Base-by-base conservation (phyloP, 2,113 vertebrate genomes). In the Nothoprocta perdicaria region DNA sequence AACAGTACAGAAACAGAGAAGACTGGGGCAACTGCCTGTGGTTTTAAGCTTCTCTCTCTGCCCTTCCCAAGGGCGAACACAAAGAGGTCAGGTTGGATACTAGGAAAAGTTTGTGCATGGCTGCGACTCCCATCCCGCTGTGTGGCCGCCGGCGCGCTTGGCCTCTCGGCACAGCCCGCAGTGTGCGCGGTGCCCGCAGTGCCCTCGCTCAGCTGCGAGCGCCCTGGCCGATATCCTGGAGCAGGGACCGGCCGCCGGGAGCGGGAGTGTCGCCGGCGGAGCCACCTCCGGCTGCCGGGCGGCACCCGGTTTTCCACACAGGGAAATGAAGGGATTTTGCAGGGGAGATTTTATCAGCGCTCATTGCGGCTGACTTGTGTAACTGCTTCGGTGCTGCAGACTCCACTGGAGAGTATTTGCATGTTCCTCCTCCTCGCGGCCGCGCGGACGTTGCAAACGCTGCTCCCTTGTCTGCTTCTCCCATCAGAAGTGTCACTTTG, bases 391-490 rank as follows among this genome's bases (percentile, higher is more conserved):
- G 1, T 88, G 18, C 27, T 84, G 40, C 65, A 86, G 61, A 78
- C 80, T 92, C 29, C 72, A 81, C 65, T 27, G 1, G 6, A 23
- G 82, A 66, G 62, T 71, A 7, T 80, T 89, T 80, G 43, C 46
- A 85, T 87, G 40, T 11, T 52, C 24, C 27, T 55, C 53, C 9
- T 88, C 65, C 29, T 71, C 52, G 53, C 57, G 75, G 66, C 29
- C 66, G 57, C 3, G 1, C 0, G 3, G 31, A n/a, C 66, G 48
- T 84, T 78, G 40, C 19, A 78, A 79, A 68, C 1, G 0, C 43
- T 78, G 46, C 46, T 92, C 40, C 38, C 43, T 80, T 85, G 38
- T 50, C 87, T 89, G 55, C 53, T 91, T 91, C 57, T 93, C 35
- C 83, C 88, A 66, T 40, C 43, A 83, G 61, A 80, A 61, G n/a